Conservation (phyloP, 2,888 invertebrate species). For the Globia sparganii region DNA sequence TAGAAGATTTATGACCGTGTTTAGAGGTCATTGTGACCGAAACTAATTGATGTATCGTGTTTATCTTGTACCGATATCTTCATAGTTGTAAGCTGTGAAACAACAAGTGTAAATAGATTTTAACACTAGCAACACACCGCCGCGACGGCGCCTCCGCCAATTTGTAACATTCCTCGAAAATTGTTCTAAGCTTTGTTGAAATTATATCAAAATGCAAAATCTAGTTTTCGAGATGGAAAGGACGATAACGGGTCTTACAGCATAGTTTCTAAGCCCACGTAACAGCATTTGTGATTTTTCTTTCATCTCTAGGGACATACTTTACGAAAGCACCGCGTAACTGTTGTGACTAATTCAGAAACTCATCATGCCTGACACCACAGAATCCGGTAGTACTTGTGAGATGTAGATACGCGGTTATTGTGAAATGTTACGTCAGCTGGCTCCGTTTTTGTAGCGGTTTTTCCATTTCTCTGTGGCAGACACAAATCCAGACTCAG, state of each 20-base stretch:
- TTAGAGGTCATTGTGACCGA: constrained; percentile 44
- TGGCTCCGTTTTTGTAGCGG: neutral
- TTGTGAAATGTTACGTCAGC: constrained; percentile 47
- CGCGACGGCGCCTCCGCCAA: constrained; percentile 45
- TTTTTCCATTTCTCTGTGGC: neutral
- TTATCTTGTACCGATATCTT: constrained; percentile 39
- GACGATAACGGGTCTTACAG: constrained; percentile 14
- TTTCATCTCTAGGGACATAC: constrained; percentile 15
- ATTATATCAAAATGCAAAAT: constrained; percentile 23
- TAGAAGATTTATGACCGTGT: constrained; percentile 45
- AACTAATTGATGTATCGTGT: constrained; percentile 51
- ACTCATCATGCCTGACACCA: constrained; percentile 18
- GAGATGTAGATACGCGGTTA: constrained; percentile 20
- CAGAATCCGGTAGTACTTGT: constrained; percentile 31
- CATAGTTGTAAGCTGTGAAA: constrained; percentile 30
- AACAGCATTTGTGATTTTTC: constrained; percentile 34
- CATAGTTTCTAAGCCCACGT: neutral
- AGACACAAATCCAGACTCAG: neutral
- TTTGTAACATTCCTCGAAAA: constrained; percentile 35
- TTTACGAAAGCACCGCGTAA: constrained; percentile 46
- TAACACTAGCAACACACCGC: constrained; percentile 26
- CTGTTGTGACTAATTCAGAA: constrained; percentile 42
- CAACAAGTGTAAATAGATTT: constrained; percentile 46
- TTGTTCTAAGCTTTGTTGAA: constrained; percentile 36
- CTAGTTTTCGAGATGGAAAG: constrained; percentile 26